These are phyloP conservation scores for Hirtodrosophila cameraria DNA, from an alignment of 2,888 invertebrate genomes.

Conservation along the genomic window DNA sequence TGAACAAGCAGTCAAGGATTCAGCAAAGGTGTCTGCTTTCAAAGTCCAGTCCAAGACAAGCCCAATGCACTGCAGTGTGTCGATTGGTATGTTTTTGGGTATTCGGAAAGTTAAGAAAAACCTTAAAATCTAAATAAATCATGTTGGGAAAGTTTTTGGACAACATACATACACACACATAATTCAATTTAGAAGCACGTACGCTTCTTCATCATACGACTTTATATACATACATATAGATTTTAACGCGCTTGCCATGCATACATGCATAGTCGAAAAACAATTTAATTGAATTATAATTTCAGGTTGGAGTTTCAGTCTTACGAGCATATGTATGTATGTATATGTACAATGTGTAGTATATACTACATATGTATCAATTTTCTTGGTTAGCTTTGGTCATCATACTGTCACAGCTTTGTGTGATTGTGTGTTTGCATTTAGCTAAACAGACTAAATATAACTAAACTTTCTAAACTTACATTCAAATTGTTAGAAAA, in stretches of 20 bases:
- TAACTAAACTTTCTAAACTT: too few relatives aligned
- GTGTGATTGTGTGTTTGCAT: not conserved
- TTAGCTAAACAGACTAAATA: slow-evolving; percentile 6
- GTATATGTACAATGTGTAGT: too few relatives aligned
- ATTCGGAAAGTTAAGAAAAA: slow-evolving; percentile 24
- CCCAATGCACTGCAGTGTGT: too few relatives aligned
- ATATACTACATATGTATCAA: slow-evolving; percentile 13
- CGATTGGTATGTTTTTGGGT: not conserved
- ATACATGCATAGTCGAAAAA: slow-evolving; percentile 9
- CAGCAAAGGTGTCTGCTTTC: slow-evolving; percentile 24
- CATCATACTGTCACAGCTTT: not conserved
- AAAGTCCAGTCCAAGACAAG: slow-evolving; percentile 33
- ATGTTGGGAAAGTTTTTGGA: slow-evolving; percentile 24
- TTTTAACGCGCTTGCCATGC: not conserved
- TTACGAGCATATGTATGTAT: not conserved
- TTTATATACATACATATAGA: not conserved
- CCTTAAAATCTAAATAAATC: slow-evolving; percentile 50
- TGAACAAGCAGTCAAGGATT: slow-evolving; percentile 18
- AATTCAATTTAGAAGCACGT: slow-evolving; percentile 38
- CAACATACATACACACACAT: slow-evolving; percentile 7
- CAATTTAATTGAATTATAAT: slow-evolving; percentile 51
- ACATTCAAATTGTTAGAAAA: too few relatives aligned
- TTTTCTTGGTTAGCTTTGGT: not conserved
- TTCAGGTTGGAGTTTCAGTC: slow-evolving; percentile 18
- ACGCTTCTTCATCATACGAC: not conserved